Percentiles rank a stretch among this genome's conserved stretches.
phyloP scores from a whole-genome alignment of 2,113 vertebrate genomes.

The Carassius auratus region DNA sequence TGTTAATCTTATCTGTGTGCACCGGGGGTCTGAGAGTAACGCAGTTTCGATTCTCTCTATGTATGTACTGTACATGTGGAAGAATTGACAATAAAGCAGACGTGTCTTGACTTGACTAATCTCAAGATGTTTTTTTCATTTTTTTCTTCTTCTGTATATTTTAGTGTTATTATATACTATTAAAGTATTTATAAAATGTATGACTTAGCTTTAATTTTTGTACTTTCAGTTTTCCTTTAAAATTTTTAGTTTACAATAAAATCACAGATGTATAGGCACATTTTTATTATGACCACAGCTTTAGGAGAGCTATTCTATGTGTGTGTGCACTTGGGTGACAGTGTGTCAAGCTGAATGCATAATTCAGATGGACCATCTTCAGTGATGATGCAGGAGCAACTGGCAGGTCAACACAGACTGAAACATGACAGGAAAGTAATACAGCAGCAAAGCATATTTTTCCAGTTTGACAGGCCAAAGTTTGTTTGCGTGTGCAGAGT shows the following conservation, averaged over 20 bases:
- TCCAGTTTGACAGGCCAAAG: constrained; percentile 16
- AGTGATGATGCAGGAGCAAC: constrained; percentile 13
- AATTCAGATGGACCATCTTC: constrained; percentile 7
- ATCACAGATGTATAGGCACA: constrained; percentile 6
- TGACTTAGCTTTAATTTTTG: too few species aligned
- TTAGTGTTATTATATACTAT: too few species aligned
- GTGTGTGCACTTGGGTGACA: neutral
- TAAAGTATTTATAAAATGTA: too few species aligned
- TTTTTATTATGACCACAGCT: constrained; percentile 11
- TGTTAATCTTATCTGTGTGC: too few species aligned
- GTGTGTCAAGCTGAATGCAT: constrained; percentile 3
- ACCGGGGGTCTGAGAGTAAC: too few species aligned
- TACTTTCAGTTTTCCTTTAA: too few species aligned
- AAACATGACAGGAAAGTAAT: constrained; percentile 26
- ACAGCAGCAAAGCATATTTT: constrained; percentile 9
- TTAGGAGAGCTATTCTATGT: neutral
- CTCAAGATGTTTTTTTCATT: too few species aligned
- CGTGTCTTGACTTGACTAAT: too few species aligned
- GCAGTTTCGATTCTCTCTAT: too few species aligned
- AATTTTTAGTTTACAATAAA: neutral
- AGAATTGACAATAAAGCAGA: too few species aligned
- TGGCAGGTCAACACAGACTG: constrained; percentile 8
- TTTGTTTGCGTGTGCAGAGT: constrained; percentile 16
- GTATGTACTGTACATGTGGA: too few species aligned
- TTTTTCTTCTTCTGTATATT: too few species aligned